Percentiles rank a stretch among this genome's conserved stretches.
These are phyloP conservation scores for Temnopleurus reevesii DNA, from an alignment of 53 echinoderm and acorn worm species.

Conservation along the genomic window DNA sequence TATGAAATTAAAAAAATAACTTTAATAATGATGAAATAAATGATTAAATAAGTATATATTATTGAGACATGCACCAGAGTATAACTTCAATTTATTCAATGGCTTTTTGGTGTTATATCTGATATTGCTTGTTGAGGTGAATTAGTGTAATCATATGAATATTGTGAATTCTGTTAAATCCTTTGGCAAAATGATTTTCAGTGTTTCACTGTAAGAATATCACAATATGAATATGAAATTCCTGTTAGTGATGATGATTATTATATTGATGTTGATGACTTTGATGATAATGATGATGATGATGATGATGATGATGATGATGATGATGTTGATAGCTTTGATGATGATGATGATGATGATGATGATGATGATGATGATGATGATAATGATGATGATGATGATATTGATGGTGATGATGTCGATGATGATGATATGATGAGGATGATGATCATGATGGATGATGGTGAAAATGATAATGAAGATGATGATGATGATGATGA, in stretches of 20 bases:
- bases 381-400: neutral
- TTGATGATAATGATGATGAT: conserved; percentile 9
- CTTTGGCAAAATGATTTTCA: neutral
- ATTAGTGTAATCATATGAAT: too few species aligned
- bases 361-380: neutral
- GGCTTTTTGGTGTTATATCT: neutral
- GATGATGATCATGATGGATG: neutral
- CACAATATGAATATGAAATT: neutral
- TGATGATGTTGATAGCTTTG: neutral
- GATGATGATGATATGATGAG: neutral
- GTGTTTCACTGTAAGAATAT: neutral
- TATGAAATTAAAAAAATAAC: conserved; percentile 40
- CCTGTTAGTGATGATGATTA: neutral
- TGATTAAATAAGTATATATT: conserved; percentile 59
- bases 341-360: neutral
- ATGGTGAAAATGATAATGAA: neutral
- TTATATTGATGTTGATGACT: neutral
- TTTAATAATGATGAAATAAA: conserved; percentile 49
- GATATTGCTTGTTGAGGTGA: too few species aligned
- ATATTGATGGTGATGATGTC: neutral
- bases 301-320: conserved; percentile 6
- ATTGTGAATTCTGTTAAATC: neutral
- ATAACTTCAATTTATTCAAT: neutral
- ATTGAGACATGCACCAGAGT: conserved; percentile 6
- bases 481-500: neutral